Percentiles rank a stretch among this genome's conserved stretches.
Conservation (phyloP, 2,797 vertebrate genomes). For the Schizothorax lantsangensis region DNA sequence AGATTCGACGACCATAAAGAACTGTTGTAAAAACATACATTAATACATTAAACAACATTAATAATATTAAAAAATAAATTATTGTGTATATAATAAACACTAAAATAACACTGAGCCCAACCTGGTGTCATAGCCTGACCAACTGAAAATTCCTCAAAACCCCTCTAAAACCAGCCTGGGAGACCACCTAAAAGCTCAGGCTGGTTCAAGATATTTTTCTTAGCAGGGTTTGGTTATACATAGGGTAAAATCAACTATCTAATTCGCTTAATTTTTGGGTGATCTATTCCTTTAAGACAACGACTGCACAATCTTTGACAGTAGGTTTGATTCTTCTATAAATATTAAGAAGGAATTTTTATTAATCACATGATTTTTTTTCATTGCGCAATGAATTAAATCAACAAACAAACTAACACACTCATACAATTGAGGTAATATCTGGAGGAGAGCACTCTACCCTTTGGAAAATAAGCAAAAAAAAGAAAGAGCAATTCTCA, state of each 20-base stretch:
- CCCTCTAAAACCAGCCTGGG: neutral
- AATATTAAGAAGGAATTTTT: neutral
- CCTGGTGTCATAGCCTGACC: neutral
- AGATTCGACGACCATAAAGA: neutral
- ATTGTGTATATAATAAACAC: neutral
- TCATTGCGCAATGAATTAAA: neutral
- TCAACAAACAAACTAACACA: neutral
- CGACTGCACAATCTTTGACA: neutral
- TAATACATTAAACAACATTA: neutral
- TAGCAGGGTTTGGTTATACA: neutral
- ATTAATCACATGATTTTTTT: neutral
- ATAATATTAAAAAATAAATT: neutral
- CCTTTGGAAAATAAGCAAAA: conserved; percentile 29
- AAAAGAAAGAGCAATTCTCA: conserved; percentile 46
- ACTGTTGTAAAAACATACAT: too few species aligned
- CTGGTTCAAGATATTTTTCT: neutral
- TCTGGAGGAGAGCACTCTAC: conserved; percentile 27
- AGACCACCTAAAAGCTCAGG: neutral
- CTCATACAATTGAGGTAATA: neutral
- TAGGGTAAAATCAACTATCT: neutral
- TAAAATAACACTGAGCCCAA: neutral
- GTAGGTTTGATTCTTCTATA: neutral
- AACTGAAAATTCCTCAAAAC: too few species aligned
- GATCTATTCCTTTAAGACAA: neutral
- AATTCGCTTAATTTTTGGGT: neutral